A percentile compares a stretch with the other conserved stretches of the same genome.
Evolutionary conservation across 1,140 invertebrate genomes (phyloP).

Genomic region (Cyclargus thomasi): DNA sequence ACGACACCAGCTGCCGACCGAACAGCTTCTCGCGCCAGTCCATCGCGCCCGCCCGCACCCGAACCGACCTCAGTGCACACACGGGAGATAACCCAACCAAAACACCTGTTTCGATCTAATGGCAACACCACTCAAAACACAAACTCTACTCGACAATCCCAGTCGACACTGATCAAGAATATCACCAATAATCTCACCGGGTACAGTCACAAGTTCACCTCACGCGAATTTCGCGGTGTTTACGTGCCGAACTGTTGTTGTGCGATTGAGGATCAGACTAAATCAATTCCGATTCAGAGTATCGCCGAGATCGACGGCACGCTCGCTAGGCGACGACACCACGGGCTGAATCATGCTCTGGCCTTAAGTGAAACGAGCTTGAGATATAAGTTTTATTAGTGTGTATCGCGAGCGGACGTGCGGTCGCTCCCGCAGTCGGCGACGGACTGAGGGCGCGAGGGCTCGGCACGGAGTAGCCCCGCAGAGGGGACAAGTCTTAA

Average conservation of each 20-base stretch:
- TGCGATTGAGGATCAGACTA: neutral
- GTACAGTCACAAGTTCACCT: too few species aligned
- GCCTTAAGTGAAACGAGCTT: neutral
- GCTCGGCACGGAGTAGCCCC: neutral
- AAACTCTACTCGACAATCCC: too few species aligned
- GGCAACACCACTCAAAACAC: too few species aligned
- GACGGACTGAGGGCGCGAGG: neutral
- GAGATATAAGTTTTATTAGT: neutral
- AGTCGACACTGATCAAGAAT: too few species aligned
- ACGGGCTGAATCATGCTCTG: neutral
- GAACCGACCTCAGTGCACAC: neutral
- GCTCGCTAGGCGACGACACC: neutral
- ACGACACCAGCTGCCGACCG: conserved; percentile 71
- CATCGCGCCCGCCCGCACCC: conserved; percentile 32
- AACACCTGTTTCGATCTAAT: too few species aligned
- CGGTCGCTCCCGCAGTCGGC: neutral
- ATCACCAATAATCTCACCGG: neutral
- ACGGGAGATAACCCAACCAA: too few species aligned
- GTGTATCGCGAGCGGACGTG: neutral
- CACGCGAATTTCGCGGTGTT: neutral
- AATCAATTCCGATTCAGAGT: neutral
- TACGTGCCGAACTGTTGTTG: neutral
- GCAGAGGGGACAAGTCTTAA: conserved; percentile 2
- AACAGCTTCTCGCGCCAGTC: conserved; percentile 75
- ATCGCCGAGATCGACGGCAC: neutral